Evolutionary conservation across 1,140 invertebrate species (phyloP), one percentile per base, ranked within the genome.

Genomic region (Gyrodactylus salaris): DNA sequence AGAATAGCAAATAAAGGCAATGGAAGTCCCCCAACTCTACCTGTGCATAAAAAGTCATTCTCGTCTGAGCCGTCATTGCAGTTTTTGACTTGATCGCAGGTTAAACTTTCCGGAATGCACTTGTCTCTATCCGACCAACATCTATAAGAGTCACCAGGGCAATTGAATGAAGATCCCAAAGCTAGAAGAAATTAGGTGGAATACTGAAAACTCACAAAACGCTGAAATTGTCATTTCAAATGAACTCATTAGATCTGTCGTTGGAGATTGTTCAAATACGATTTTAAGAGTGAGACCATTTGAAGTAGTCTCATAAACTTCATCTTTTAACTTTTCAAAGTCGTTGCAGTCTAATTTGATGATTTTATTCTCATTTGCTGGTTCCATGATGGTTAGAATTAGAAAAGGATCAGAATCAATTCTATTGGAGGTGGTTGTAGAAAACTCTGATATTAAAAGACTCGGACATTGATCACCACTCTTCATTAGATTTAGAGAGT

Each of bases 11-110:
- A 72, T 68, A 72, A 20, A 2, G 71, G 71, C 1, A 72, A 7
- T 19, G 71, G 26, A 19, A 72, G 19, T 34, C 24, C 34, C 7
- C 26, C 71, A 21, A 72, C 27, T 2, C 71, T n/a, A 19, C 71
- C 71, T 16, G 71, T 81, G 78, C 89, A 91, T 24, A 89, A 83
- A 19, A 84, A 81, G 0, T 86, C 82, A 69, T 85, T 85, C 82
- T 96, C 91, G 80, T 95, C 91, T 0, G 88, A 88, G 34, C 84
- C 85, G 78, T 94, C 91, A 16, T 88, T 87, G 78, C 91, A 94
- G 79, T 95, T 78, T 79, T 94, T 88, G 0, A 87, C 82, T 2
- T 87, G 86, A 79, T 92, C 88, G 79, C 89, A 89, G 1, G 87
- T 79, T 75, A 87, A 85, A 77, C 87, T 91, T 77, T 85, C 84